Evolutionary conservation across 2,113 vertebrate species (phyloP).

Genomic region (Ctenodactylus gundi): DNA sequence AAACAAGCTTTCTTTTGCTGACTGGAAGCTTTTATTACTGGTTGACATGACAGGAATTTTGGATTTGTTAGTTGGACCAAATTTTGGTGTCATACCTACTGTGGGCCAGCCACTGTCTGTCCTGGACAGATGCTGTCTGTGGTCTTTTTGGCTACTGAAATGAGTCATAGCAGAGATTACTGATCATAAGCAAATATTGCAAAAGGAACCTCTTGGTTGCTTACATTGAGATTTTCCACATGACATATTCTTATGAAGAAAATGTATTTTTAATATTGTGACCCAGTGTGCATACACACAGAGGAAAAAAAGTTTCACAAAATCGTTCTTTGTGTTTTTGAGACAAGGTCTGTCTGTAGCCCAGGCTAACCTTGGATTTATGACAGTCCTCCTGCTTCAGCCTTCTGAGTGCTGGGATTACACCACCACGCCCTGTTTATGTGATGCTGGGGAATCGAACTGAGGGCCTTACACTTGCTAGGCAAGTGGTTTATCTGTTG

Average conservation of each 20-base stretch:
- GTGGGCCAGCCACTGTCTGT: neutral
- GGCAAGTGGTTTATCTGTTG: no score
- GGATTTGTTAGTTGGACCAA: neutral
- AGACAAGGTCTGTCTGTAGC: no score
- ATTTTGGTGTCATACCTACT: neutral
- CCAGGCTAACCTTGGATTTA: no score
- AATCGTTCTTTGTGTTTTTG: no score
- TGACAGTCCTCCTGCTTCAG: no score
- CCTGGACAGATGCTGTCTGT: no score
- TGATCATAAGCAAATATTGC: neutral
- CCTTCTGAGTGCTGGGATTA: no score
- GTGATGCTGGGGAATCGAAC: no score
- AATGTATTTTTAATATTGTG: neutral
- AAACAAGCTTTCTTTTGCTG: neutral
- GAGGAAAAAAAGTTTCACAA: neutral
- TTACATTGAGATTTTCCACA: conserved; percentile 14
- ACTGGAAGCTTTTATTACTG: neutral
- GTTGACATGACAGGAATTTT: neutral
- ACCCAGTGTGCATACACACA: neutral
- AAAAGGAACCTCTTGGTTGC: neutral
- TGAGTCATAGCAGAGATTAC: neutral
- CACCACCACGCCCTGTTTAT: no score
- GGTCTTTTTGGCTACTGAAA: neutral
- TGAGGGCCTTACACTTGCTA: no score
- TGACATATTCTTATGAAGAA: conserved; percentile 10